Evolutionary conservation across 1,140 invertebrate species (phyloP).

Genomic region (Homalodisca vitripennis): DNA sequence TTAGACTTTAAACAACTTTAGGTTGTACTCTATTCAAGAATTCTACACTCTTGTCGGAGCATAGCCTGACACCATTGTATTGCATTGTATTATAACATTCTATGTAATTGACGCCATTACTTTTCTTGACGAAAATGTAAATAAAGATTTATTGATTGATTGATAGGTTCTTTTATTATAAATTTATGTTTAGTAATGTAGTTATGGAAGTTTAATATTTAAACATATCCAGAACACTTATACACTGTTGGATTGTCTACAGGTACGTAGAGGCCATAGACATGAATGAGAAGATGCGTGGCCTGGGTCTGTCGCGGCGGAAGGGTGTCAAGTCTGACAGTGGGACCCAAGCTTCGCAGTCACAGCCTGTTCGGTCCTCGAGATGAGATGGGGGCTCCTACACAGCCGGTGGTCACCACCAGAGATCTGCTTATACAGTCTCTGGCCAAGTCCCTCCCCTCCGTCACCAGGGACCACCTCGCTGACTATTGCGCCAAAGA

Average conservation of each 20-base stretch:
- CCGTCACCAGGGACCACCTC: conserved; percentile 23
- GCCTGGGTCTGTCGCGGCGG: background rate
- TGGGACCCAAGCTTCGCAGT: background rate
- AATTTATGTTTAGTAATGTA: too few species aligned
- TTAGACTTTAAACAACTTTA: too few species aligned
- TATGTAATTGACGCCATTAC: too few species aligned
- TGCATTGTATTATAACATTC: too few species aligned
- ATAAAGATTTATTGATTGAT: too few species aligned
- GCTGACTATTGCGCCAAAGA: conserved; percentile 28
- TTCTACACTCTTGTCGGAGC: too few species aligned
- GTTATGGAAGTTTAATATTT: too few species aligned
- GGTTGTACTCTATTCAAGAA: too few species aligned
- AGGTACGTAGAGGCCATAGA: conserved; percentile 33
- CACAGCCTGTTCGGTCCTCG: background rate
- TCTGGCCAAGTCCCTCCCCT: conserved; percentile 25
- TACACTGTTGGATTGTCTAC: background rate
- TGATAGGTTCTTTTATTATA: too few species aligned
- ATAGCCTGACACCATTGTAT: too few species aligned
- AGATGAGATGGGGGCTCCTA: background rate
- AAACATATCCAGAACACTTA: too few species aligned
- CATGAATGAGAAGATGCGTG: conserved; percentile 22
- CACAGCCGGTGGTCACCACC: background rate
- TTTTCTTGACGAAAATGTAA: too few species aligned
- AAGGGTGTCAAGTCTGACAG: background rate
- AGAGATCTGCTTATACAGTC: conserved; percentile 23